Base-by-base conservation (phyloP, 2,888 invertebrate species). In the Theretra japonica region DNA sequence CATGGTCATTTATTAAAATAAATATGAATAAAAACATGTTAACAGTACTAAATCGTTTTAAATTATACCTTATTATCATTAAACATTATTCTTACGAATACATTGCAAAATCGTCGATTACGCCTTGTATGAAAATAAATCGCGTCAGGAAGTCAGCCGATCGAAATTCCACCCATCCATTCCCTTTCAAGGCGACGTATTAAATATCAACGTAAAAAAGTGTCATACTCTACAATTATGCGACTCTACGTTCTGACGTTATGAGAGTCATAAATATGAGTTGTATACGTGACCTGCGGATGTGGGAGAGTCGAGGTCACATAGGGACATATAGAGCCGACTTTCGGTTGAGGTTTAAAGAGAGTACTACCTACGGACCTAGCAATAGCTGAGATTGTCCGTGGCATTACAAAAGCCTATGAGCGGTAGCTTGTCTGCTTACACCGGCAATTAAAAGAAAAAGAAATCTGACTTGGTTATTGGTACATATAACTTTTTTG, bases 181-280 rank as follows among this genome's bases (percentile, higher is more conserved):
- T 53, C 65, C 65, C 41, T 65, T 65, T 23, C 48, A 65, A 65
- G 65, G 65, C 23, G 48, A 65, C 65, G 21, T 41, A 21, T 65
- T 65, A 65, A 65, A 65, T 65, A 65, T 41, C 48, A 15, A 65
- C 62, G 62, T 21, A 41, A 65, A 62, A 53, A 62, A 65, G 23
- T 48, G 48, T 21, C 21, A 23, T 23, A 21, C 62, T 8, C 5
- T 21, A 19, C 30, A 33, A 33, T 60, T 60, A 8, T 30, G n/a
- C 60, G 30, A 60, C n/a, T 53, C 53, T 59, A 2, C 58, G 28
- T 60, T 30, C 15, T 48, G 53, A 41, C 11, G 41, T 65, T 65
- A 48, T 25, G 53, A 23, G 23, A 48, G 23, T 65, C 19, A 19
- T 65, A 48, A 48, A 48, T 48, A 23, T 23, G 23, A 2, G 5